A percentile compares a stretch with the other conserved stretches of the same genome.
Evolutionary conservation across 2,888 invertebrate genomes (phyloP).

Genomic region (Brassicogethes aeneus): DNA sequence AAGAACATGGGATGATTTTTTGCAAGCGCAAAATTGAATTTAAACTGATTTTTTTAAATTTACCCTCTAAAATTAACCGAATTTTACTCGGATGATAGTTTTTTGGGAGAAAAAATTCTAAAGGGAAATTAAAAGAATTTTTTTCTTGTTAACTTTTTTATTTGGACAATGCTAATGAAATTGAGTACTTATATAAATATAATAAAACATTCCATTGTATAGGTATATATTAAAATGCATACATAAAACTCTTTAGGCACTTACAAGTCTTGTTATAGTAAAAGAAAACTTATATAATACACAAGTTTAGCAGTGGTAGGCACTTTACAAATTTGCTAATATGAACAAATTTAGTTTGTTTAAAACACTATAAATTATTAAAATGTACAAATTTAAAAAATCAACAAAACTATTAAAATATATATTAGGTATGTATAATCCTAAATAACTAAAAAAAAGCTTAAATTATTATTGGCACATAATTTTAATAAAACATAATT

Average conservation of each 20-base stretch:
- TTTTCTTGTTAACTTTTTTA: background rate
- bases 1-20: too few species aligned
- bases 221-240: background rate
- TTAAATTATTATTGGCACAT: conserved; percentile 26
- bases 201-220: background rate
- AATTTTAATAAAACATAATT: conserved; percentile 14
- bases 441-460: conserved; percentile 15
- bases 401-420: conserved; percentile 7
- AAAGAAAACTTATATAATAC: conserved; percentile 5
- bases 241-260: conserved; percentile 11
- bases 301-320: conserved; percentile 11
- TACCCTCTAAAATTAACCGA: too few species aligned
- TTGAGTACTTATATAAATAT: background rate
- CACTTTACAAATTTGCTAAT: conserved; percentile 8
- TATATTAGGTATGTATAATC: background rate
- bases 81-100: too few species aligned
- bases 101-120: too few species aligned
- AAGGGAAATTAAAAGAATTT: too few species aligned
- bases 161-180: background rate
- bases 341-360: conserved; percentile 1
- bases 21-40: too few species aligned
- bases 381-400: conserved; percentile 11
- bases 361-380: conserved; percentile 7
- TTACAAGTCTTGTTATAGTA: conserved; percentile 14
- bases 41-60: too few species aligned